Evolutionary conservation across 2,888 invertebrate species (phyloP).

Genomic region (Tetragonisca angustula): DNA sequence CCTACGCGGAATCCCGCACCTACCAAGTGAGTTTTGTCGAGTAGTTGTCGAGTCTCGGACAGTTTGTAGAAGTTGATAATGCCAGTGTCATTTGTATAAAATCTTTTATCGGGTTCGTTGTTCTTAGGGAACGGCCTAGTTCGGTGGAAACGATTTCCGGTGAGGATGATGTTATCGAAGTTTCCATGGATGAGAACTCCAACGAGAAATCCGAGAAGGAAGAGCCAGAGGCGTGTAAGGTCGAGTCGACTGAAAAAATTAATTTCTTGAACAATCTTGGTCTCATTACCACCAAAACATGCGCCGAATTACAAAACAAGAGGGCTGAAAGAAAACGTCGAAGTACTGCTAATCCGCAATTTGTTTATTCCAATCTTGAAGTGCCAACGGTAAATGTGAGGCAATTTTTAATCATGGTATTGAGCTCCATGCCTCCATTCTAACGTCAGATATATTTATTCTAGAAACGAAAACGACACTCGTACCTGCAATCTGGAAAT

Average conservation of each 20-base stretch:
- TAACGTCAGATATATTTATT: conserved; percentile 51
- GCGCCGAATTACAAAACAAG: conserved; percentile 85
- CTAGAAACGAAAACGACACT: conserved; percentile 85
- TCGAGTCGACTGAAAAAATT: conserved; percentile 75
- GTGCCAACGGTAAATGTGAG: conserved; percentile 72
- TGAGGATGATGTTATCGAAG: conserved; percentile 78
- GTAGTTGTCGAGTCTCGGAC: background rate
- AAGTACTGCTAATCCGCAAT: conserved; percentile 86
- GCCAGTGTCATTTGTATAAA: background rate
- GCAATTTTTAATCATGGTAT: background rate
- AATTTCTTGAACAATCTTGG: conserved; percentile 84
- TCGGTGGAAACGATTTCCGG: conserved; percentile 78
- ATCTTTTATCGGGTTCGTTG: background rate
- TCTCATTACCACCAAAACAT: conserved; percentile 84
- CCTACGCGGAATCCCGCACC: conserved; percentile 62
- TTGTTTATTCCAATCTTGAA: conserved; percentile 84
- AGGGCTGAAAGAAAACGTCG: conserved; percentile 85
- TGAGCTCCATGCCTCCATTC: accelerated
- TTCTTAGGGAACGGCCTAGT: conserved; percentile 70
- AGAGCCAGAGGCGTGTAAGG: conserved; percentile 54
- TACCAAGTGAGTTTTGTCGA: conserved; percentile 71
- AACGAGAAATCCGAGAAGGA: conserved; percentile 68
- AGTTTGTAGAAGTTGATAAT: background rate
- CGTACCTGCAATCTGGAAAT: conserved; percentile 84
- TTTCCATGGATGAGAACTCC: conserved; percentile 74